Base-by-base conservation (phyloP, 2,888 invertebrate species). In the Drosophila helvetica region DNA sequence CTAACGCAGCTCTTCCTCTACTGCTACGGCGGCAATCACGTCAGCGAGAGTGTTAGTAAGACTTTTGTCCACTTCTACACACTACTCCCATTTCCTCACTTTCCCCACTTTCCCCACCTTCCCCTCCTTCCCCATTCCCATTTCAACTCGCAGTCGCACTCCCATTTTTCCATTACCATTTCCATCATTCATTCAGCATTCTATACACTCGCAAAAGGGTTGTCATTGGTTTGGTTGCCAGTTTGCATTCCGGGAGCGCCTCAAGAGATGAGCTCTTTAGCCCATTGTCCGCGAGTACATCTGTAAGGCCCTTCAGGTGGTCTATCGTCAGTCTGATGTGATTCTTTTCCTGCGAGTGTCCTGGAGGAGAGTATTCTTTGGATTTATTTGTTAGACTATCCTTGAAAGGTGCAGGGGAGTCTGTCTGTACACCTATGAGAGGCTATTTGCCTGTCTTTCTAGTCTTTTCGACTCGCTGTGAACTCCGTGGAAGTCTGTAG, bases 21-120 rank as follows among this genome's bases (percentile, higher is more conserved):
- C 69, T 90, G 91, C 77, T 86, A 89, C 60, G 91, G 92, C 12
- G 92, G 91, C 51, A 90, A 79, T 69, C 88, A 86, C 61, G 86
- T 91, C 58, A 84, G 83, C 50, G 91, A 91, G 64, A 91, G 91
- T 81, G 91, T 91, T 75, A 82, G 90, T 89, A 74, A 17, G 25
- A 45, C 50, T 71, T 50, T 53, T 53, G 17, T 12, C 17, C 33
- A 55, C 17, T 58, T 59, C 52, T 42, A 42, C 22, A 22, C 5
- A 22, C 18, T 46, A 8, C 30, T 57, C n/a, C 48, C 15, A n/a
- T 10, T 48, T n/a, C 15, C 27, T 1, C 17, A 17, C 38, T 45
- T 15, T 25, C 2, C 2, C 9, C 1, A 50, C 33, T 22, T 5
- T 22, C 22, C 22, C 22, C 22, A 22, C n/a, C n/a, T 22, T 22